phyloP scores from a whole-genome alignment of 2,888 invertebrate species.

The Carpatolechia fugitivella region DNA sequence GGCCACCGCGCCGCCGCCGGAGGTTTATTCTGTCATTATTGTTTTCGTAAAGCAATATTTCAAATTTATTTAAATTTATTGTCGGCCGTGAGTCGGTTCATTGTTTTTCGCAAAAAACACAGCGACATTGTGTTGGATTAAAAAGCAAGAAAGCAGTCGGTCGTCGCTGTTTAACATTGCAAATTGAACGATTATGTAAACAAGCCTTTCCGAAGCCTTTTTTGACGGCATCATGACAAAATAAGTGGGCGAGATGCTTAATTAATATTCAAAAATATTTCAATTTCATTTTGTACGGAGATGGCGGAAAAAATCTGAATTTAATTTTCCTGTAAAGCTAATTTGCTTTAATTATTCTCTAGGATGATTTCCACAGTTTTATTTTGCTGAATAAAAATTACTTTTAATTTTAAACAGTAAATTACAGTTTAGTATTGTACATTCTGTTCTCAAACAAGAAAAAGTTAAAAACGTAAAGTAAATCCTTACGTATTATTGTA shows the following conservation, averaged over 20 bases:
- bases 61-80: constrained; percentile 49
- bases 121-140: constrained; percentile 44
- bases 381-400: too few species aligned
- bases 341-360: constrained; percentile 1
- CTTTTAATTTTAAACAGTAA: too few species aligned
- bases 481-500: too few species aligned
- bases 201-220: constrained; percentile 63
- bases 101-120: constrained; percentile 37
- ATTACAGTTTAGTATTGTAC: too few species aligned
- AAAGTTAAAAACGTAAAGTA: too few species aligned
- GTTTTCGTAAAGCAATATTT: constrained; percentile 16
- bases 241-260: constrained; percentile 42
- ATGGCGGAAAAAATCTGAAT: constrained; percentile 9
- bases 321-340: background rate
- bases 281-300: constrained; percentile 35
- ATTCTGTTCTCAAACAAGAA: too few species aligned
- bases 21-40: constrained; percentile 11
- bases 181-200: constrained; percentile 75
- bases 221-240: constrained; percentile 52
- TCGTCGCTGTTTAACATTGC: constrained; percentile 67
- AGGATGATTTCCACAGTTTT: constrained; percentile 16
- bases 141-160: constrained; percentile 62
- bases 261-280: constrained; percentile 67
- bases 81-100: constrained; percentile 29
- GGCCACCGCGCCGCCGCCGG: constrained; percentile 2